Percentiles rank a stretch among this genome's conserved stretches.
Evolutionary conservation across 2,888 invertebrate genomes (phyloP).

Genomic region (Conops quadrifasciatus): DNA sequence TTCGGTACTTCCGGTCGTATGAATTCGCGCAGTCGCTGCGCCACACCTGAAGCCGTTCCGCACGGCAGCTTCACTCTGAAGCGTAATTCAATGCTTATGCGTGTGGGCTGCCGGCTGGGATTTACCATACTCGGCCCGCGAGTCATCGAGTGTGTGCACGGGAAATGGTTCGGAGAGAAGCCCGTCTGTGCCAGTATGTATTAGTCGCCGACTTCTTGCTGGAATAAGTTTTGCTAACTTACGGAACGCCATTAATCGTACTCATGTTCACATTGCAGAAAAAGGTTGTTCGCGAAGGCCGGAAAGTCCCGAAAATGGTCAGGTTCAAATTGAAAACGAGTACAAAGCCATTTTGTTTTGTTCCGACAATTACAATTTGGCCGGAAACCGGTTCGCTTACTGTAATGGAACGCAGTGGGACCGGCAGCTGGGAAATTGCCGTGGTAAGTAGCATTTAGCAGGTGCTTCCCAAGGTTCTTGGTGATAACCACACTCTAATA

Average conservation of each 20-base stretch:
- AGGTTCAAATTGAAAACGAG: constrained; percentile 66
- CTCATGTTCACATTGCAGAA: constrained; percentile 62
- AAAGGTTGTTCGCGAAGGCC: constrained; percentile 68
- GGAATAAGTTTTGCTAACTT: too few species aligned
- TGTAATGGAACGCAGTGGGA: constrained; percentile 81
- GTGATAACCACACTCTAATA: background rate
- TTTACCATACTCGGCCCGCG: constrained; percentile 46
- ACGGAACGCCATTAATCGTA: too few species aligned
- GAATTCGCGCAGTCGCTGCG: constrained; percentile 39
- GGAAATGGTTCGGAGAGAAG: constrained; percentile 75
- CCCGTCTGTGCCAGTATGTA: constrained; percentile 82
- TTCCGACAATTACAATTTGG: constrained; percentile 70
- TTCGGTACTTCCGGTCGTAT: background rate
- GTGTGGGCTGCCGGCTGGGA: constrained; percentile 44
- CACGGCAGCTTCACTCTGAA: constrained; percentile 40
- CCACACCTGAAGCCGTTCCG: constrained; percentile 39
- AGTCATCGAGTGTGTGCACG: constrained; percentile 58
- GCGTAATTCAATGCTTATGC: constrained; percentile 42
- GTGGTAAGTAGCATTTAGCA: constrained; percentile 44
- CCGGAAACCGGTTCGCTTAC: constrained; percentile 71
- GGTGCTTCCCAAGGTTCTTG: background rate
- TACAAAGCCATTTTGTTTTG: constrained; percentile 75
- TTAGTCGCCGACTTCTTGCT: background rate
- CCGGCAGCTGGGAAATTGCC: constrained; percentile 72
- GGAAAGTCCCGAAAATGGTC: constrained; percentile 67